Evolutionary conservation across 2,797 vertebrate species (phyloP).

Genomic region (Dermochelys coriacea): DNA sequence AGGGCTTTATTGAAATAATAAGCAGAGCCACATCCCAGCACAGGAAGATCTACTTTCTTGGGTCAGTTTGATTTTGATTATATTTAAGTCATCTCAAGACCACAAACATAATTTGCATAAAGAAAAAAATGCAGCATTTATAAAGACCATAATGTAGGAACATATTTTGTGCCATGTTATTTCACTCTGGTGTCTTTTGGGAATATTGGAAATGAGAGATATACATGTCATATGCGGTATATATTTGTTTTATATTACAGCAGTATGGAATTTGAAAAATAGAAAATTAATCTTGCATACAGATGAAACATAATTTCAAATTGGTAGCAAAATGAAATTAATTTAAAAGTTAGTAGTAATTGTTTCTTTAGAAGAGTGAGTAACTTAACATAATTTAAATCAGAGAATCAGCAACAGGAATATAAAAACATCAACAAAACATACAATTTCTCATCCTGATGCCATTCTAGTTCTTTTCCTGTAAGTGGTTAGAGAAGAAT

Average conservation of each 20-base stretch:
- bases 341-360: neutral
- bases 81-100: conserved; percentile 46
- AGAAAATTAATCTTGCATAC: neutral
- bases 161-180: neutral
- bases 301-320: neutral
- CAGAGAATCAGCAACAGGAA: neutral
- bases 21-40: conserved; percentile 60
- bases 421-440: neutral
- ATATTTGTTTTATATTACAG: neutral
- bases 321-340: neutral
- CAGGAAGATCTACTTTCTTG: conserved; percentile 53
- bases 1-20: conserved; percentile 65
- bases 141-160: conserved; percentile 44
- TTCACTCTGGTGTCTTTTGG: neutral
- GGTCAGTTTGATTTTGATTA: conserved; percentile 44
- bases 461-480: neutral
- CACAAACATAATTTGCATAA: conserved; percentile 45
- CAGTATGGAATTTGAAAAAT: neutral
- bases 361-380: neutral
- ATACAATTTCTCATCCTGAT: neutral
- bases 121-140: conserved; percentile 11
- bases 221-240: neutral
- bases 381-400: neutral
- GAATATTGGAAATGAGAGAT: neutral
- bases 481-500: neutral